A percentile compares a stretch with the other conserved stretches of the same genome.
phyloP scores from a whole-genome alignment of 2,888 invertebrate genomes.

The Caenorhabditis afra region DNA sequence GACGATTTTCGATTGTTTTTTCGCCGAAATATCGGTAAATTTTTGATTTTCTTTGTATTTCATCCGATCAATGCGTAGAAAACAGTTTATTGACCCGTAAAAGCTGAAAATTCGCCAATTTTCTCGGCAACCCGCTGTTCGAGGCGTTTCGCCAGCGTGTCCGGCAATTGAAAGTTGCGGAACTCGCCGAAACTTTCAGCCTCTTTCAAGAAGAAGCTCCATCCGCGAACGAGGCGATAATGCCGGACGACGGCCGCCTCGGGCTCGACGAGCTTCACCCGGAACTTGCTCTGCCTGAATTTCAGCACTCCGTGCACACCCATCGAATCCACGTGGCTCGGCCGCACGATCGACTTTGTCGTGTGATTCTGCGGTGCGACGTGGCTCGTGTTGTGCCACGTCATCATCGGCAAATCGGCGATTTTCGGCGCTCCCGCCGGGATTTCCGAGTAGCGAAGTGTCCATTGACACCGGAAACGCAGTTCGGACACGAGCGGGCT shows the following conservation, averaged over 20 bases:
- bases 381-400: conserved; percentile 66
- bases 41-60: too few species aligned
- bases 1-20: not conserved
- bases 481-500: conserved; percentile 21
- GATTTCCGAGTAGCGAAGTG: conserved; percentile 60
- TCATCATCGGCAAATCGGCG: conserved; percentile 50
- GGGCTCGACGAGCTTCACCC: conserved; percentile 46
- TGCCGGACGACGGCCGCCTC: conserved; percentile 61
- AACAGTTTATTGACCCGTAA: conserved; percentile 24
- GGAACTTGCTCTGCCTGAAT: conserved; percentile 22
- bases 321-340: conserved; percentile 60
- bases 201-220: conserved; percentile 65
- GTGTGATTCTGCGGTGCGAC: conserved; percentile 68
- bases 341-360: conserved; percentile 61
- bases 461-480: conserved; percentile 66
- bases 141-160: conserved; percentile 5
- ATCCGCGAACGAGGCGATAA: conserved; percentile 61
- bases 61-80: not conserved
- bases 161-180: conserved; percentile 13
- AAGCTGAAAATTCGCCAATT: conserved; percentile 5
- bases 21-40: not conserved
- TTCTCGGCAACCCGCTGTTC: conserved; percentile 6
- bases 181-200: conserved; percentile 64
- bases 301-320: conserved; percentile 66
- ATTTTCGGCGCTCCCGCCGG: conserved; percentile 27